Percentiles rank a stretch among this genome's conserved stretches.
These are phyloP conservation scores for Rhorus exstirpatorius DNA, from an alignment of 2,888 invertebrate genomes.

Conservation along the genomic window DNA sequence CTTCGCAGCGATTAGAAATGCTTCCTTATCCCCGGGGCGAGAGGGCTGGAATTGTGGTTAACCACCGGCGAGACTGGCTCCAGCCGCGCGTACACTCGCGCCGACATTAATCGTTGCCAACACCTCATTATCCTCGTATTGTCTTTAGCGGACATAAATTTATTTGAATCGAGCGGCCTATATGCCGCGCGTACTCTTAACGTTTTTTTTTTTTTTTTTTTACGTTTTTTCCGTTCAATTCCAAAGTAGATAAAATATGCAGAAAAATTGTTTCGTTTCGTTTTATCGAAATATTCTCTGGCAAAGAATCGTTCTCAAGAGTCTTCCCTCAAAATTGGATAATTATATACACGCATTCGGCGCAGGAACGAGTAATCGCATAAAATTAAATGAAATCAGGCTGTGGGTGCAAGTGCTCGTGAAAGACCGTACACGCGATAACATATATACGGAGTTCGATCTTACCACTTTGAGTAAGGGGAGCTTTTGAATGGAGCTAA, in stretches of 20 bases:
- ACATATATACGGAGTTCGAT: conserved; percentile 23
- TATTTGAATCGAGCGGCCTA: too few relatives aligned
- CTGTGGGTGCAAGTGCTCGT: conserved; percentile 40
- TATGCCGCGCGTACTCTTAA: too few relatives aligned
- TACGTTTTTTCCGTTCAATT: too few relatives aligned
- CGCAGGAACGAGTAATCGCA: conserved; percentile 23
- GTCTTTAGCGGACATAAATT: not conserved
- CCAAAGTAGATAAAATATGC: too few relatives aligned
- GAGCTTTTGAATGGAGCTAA: conserved; percentile 51
- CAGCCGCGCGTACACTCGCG: conserved; percentile 1
- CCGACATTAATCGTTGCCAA: conserved; percentile 61
- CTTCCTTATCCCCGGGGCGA: conserved; percentile 27
- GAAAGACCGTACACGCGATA: conserved; percentile 13
- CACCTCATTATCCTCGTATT: conserved; percentile 54
- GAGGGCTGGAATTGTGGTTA: conserved; percentile 32
- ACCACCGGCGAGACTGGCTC: conserved; percentile 49
- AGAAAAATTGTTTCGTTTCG: too few relatives aligned
- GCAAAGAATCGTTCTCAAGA: too few relatives aligned
- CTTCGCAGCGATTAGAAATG: conserved; percentile 63
- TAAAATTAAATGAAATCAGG: conserved; percentile 63
- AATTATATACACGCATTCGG: conserved; percentile 57
- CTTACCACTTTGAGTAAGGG: conserved; percentile 34
- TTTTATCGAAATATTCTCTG: too few relatives aligned
- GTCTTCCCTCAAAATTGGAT: not conserved
- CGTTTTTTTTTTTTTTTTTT: too few relatives aligned